Evolutionary conservation across 2,113 vertebrate species (phyloP).

Genomic region (Speoplatyrhinus poulsoni): DNA sequence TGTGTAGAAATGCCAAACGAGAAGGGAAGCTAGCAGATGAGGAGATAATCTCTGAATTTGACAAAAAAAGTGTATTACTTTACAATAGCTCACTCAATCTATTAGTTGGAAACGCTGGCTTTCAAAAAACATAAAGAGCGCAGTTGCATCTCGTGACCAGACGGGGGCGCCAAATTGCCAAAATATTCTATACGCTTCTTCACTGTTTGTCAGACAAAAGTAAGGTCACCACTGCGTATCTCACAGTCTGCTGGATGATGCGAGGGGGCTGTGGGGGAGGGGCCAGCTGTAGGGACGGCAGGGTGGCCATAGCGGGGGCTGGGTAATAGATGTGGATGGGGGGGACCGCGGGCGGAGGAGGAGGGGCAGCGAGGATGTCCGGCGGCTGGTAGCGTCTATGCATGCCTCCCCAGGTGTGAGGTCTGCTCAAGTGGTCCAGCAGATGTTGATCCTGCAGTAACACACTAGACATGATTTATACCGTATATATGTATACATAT

Average conservation of each 20-base stretch:
- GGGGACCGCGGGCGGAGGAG: constrained; percentile 8
- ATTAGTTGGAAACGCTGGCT: too few species aligned
- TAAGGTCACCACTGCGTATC: constrained; percentile 4
- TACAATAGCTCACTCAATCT: too few species aligned
- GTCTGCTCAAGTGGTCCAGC: constrained; percentile 71
- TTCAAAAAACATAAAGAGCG: background rate
- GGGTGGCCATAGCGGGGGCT: constrained; percentile 16
- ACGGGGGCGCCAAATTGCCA: too few species aligned
- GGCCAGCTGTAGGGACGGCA: constrained; percentile 19
- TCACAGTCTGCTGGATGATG: constrained; percentile 81
- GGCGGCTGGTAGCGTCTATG: constrained; percentile 29
- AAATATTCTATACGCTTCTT: too few species aligned
- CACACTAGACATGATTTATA: background rate
- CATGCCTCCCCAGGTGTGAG: constrained; percentile 55
- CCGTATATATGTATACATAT: background rate
- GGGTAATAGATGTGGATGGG: constrained; percentile 44
- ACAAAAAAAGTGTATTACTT: too few species aligned
- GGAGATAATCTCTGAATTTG: too few species aligned
- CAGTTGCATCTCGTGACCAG: too few species aligned
- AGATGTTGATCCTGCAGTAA: constrained; percentile 80
- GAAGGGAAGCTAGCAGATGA: too few species aligned
- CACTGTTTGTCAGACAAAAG: background rate
- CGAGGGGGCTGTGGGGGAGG: constrained; percentile 68
- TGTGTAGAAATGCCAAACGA: too few species aligned
- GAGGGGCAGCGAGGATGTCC: constrained; percentile 19